These are phyloP conservation scores for Ylistrum balloti DNA, from an alignment of 1,140 invertebrate species.

Conservation along the genomic window DNA sequence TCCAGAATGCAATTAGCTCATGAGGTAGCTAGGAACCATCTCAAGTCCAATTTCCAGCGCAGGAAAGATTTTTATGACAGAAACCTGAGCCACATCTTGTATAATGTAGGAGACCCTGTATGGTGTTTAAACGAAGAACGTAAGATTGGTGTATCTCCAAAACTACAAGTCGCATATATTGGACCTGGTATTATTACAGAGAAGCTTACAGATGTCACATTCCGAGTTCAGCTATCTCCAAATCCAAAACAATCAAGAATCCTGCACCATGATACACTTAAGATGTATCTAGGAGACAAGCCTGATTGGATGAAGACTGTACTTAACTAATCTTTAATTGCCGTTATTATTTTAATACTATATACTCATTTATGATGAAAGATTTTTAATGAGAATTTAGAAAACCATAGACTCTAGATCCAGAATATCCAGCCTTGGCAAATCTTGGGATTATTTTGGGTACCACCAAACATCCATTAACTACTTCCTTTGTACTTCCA, in stretches of 20 bases:
- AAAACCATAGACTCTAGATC: background rate
- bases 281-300: background rate
- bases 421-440: background rate
- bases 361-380: background rate
- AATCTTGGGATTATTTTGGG: background rate
- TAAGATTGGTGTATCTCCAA: constrained; percentile 30
- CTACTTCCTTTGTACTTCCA: background rate
- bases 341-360: background rate
- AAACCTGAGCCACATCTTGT: background rate
- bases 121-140: constrained; percentile 49
- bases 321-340: background rate
- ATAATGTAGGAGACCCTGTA: constrained; percentile 49
- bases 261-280: constrained; percentile 41
- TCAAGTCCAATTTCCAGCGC: background rate
- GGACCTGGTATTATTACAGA: constrained; percentile 48
- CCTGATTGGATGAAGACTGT: constrained; percentile 12
- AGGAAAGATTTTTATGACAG: constrained; percentile 47
- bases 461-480: background rate
- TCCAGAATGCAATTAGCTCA: constrained; percentile 42
- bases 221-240: constrained; percentile 31
- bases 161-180: constrained; percentile 43
- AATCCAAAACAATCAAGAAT: background rate
- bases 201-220: constrained; percentile 45
- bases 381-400: background rate
- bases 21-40: constrained; percentile 42